Percentiles rank a stretch among this genome's conserved stretches.
phyloP scores from a whole-genome alignment of 2,888 invertebrate genomes.

The Teleiodes luculella region DNA sequence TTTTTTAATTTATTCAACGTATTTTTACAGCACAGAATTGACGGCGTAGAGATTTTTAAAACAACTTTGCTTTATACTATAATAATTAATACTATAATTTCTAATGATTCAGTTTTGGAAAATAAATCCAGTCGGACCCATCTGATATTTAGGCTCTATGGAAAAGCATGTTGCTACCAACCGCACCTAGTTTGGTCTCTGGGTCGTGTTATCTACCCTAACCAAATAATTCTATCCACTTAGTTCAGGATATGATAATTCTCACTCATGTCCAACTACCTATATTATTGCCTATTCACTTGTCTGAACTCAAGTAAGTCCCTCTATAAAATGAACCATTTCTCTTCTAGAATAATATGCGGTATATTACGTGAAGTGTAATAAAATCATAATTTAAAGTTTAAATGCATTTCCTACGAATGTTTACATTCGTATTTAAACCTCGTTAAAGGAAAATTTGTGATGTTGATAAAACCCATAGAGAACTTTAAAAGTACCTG shows the following conservation, averaged over 20 bases:
- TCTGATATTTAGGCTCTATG: not conserved
- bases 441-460: too few species aligned
- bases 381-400: too few species aligned
- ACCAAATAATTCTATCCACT: not conserved
- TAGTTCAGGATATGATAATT: conserved; percentile 56
- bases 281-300: conserved; percentile 10
- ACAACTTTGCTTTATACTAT: conserved; percentile 48
- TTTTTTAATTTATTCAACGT: conserved; percentile 50
- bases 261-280: conserved; percentile 71
- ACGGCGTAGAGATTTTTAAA: conserved; percentile 74
- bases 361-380: too few species aligned
- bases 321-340: too few species aligned
- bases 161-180: not conserved
- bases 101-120: conserved; percentile 28
- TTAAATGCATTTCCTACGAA: too few species aligned
- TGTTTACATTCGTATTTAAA: too few species aligned
- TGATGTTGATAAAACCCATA: too few species aligned
- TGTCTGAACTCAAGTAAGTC: too few species aligned
- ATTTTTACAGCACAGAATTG: conserved; percentile 75
- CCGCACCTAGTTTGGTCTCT: not conserved
- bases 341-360: too few species aligned
- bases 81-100: conserved; percentile 55
- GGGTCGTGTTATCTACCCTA: not conserved
- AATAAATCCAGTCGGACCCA: not conserved
- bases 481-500: too few species aligned